Conservation (phyloP, 2,113 vertebrate genomes). For the Ptilonorhynchus violaceus region DNA sequence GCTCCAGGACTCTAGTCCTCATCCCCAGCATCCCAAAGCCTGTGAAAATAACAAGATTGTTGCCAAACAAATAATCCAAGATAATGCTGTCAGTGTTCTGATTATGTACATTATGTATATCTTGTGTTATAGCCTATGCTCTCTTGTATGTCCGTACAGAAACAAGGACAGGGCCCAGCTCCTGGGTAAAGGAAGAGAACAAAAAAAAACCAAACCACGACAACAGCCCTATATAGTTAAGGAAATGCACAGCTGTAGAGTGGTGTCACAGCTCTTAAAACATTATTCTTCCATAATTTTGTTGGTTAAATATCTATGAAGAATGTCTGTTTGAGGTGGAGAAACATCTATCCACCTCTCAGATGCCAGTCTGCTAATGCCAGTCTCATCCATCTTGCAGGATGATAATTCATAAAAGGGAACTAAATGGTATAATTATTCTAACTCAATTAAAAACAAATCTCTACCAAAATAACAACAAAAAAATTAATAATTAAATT, state of each 20-base stretch:
- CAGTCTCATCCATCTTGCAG: too few relatives aligned
- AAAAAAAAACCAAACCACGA: background rate
- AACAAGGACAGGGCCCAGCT: background rate
- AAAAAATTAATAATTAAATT: background rate
- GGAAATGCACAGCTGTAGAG: background rate
- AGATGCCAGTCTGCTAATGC: background rate
- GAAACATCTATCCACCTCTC: background rate
- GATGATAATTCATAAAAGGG: background rate
- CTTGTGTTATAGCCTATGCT: background rate
- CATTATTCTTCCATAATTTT: background rate
- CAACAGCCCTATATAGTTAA: background rate
- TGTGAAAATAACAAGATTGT: background rate
- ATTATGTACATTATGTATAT: background rate
- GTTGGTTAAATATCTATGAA: slow-evolving; percentile 24
- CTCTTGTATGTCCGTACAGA: background rate
- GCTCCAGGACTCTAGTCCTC: background rate
- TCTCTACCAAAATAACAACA: background rate
- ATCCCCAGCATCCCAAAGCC: background rate
- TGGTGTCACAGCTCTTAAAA: background rate
- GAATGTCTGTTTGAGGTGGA: background rate
- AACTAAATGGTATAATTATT: background rate
- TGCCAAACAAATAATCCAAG: background rate
- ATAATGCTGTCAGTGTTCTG: background rate
- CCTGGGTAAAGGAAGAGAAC: background rate
- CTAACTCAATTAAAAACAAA: background rate